Conservation (phyloP, 2,113 vertebrate genomes). For the Budorcas taxicolor region DNA sequence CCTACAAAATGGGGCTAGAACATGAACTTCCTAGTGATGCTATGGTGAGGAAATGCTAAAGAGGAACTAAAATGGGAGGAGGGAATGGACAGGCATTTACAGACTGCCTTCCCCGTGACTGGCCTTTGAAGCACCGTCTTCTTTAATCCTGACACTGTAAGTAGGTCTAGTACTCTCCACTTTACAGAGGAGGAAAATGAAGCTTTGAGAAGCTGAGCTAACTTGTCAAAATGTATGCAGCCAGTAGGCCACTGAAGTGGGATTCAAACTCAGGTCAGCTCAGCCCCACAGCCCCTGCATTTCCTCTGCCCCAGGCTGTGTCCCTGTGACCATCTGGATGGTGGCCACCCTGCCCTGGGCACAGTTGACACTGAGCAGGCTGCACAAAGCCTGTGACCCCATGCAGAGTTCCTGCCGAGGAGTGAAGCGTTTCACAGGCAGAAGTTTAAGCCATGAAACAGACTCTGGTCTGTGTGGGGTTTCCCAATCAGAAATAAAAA, state of each 20-base stretch:
- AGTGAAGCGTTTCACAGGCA: accelerated
- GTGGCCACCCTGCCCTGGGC: neutral
- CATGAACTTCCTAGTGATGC: neutral
- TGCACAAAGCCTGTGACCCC: neutral
- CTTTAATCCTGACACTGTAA: neutral
- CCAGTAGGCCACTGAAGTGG: neutral
- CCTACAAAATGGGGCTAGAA: neutral
- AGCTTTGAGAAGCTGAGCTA: neutral
- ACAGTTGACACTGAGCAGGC: neutral
- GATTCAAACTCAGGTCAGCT: neutral
- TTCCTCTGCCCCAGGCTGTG: neutral
- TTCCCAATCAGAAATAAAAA: neutral
- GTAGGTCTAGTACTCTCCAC: neutral
- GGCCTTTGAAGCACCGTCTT: neutral
- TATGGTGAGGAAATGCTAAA: neutral
- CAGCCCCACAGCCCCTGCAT: accelerated
- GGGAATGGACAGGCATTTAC: no score
- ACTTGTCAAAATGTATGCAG: neutral
- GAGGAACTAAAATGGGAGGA: neutral
- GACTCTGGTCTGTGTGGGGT: neutral
- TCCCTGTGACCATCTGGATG: neutral
- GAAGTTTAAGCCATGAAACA: neutral
- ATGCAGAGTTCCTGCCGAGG: neutral
- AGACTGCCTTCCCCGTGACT: neutral
- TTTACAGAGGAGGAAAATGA: neutral